Percentiles rank a stretch among this genome's conserved stretches.
These are phyloP conservation scores for Molossus alvarezi DNA, from an alignment of 2,797 vertebrate genomes.

Conservation along the genomic window DNA sequence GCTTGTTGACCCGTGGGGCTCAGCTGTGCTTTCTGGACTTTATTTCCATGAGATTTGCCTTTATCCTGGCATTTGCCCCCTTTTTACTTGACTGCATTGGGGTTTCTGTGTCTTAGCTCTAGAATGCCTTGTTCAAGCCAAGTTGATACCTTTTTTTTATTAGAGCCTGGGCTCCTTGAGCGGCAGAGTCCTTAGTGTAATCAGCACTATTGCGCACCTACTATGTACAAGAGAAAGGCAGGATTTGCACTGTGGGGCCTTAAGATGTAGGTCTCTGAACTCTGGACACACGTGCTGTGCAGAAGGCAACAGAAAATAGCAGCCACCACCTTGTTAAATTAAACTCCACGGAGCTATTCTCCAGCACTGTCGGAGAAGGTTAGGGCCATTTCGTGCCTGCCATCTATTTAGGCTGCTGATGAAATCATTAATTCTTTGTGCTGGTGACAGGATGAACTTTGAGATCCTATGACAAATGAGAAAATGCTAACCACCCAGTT, in stretches of 20 bases:
- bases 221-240: not conserved
- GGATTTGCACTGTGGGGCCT: not conserved
- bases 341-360: slow-evolving; percentile 75
- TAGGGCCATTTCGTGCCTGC: slow-evolving; percentile 74
- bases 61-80: not conserved
- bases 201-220: not conserved
- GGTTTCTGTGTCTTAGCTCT: not conserved
- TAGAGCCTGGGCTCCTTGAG: not conserved
- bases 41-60: not conserved
- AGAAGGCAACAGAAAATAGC: slow-evolving; percentile 51
- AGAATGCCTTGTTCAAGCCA: not conserved
- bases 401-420: slow-evolving; percentile 83
- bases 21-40: not conserved
- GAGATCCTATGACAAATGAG: slow-evolving; percentile 56
- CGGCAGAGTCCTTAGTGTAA: not conserved
- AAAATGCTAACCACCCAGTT: slow-evolving; percentile 24
- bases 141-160: not conserved
- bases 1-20: not conserved
- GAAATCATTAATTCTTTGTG: slow-evolving; percentile 74
- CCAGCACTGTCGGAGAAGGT: slow-evolving; percentile 58
- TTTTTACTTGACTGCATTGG: not conserved
- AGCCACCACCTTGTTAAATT: slow-evolving; percentile 77
- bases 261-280: slow-evolving; percentile 28
- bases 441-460: slow-evolving; percentile 73
- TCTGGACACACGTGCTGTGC: slow-evolving; percentile 23